Conservation (phyloP, 1,140 invertebrate species). For the Drosophila virilis region DNA sequence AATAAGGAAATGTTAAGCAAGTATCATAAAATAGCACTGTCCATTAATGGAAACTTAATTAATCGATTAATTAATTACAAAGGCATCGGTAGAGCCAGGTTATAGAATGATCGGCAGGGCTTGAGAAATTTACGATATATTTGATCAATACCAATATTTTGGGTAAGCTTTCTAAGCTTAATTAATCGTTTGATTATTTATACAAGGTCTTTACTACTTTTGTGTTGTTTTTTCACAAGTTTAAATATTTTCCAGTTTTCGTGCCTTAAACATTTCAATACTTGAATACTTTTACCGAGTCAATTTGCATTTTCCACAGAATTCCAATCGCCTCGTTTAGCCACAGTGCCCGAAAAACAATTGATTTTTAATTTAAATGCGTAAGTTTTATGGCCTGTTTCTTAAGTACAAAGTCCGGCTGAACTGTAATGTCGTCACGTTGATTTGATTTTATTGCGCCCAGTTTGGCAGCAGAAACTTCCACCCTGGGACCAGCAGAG, state of each 20-base stretch:
- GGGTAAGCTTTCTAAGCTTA: too few species aligned
- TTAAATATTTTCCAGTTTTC: background rate
- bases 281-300: background rate
- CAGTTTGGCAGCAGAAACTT: constrained; percentile 45
- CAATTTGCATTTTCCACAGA: background rate
- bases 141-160: too few species aligned
- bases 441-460: constrained; percentile 78
- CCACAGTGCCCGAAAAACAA: constrained; percentile 38
- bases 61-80: too few species aligned
- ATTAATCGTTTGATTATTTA: too few species aligned
- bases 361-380: constrained; percentile 81
- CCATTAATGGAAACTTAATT: too few species aligned
- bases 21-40: too few species aligned
- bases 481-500: background rate
- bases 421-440: constrained; percentile 71
- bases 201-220: too few species aligned
- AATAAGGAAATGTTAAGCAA: too few species aligned
- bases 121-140: too few species aligned
- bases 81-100: too few species aligned
- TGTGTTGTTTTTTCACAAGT: too few species aligned
- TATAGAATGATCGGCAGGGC: too few species aligned
- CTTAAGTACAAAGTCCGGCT: constrained; percentile 12
- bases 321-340: background rate
- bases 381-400: constrained; percentile 53
- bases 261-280: background rate